Conservation (phyloP, 2,113 vertebrate species). For the Gymnobelideus leadbeateri region DNA sequence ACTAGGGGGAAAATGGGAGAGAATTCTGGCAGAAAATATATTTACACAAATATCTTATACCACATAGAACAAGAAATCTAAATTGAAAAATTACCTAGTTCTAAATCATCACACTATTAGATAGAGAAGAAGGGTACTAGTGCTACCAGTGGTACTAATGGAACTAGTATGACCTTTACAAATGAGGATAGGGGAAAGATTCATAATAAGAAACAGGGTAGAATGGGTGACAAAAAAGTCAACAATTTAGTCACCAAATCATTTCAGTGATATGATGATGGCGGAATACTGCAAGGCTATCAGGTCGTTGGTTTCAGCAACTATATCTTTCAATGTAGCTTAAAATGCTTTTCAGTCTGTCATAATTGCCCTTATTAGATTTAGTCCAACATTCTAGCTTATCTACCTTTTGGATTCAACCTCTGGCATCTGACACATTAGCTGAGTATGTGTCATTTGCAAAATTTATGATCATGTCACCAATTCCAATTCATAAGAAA, state of each 20-base stretch:
- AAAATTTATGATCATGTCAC: not conserved
- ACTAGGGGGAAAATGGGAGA: not conserved
- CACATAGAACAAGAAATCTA: not conserved
- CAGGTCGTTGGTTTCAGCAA: not conserved
- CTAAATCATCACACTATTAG: not conserved
- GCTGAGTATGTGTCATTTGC: not conserved
- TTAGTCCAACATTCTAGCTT: not conserved
- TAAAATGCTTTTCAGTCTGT: not conserved
- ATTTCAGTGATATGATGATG: not conserved
- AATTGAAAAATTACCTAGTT: not conserved
- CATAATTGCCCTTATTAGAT: not conserved
- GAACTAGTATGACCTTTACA: not conserved
- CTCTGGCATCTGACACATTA: not conserved
- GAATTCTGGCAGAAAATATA: not conserved
- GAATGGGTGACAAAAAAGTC: not conserved
- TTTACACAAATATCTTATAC: not conserved
- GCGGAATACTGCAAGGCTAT: not conserved
- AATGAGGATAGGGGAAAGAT: not conserved
- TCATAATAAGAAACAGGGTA: not conserved
- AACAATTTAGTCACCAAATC: not conserved
- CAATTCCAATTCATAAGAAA: not conserved
- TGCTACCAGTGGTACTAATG: too few relatives aligned
- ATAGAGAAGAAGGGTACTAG: not conserved
- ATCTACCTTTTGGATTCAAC: not conserved
- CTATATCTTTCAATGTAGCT: not conserved